Conservation (phyloP, 1,140 invertebrate species). For the roundworm (Caenorhabditis elegans) region DNA sequence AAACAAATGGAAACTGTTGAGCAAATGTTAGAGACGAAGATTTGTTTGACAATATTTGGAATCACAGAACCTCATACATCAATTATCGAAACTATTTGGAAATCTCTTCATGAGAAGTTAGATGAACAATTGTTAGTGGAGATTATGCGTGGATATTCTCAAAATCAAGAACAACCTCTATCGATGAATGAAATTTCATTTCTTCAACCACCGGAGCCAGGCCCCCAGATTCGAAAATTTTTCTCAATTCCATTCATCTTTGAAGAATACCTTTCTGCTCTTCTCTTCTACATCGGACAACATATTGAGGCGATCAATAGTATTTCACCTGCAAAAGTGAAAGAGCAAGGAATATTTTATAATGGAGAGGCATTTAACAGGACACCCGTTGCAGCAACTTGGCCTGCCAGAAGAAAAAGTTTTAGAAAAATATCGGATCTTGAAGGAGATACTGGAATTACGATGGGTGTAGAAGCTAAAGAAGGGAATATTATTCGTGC, state of each 20-base stretch:
- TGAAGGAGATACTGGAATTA: background rate
- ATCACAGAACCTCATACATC: background rate
- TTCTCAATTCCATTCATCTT: conserved; percentile 8
- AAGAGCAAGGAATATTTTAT: background rate
- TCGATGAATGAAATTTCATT: background rate
- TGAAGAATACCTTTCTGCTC: background rate
- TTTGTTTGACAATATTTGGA: background rate
- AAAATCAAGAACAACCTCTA: background rate
- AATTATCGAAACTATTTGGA: background rate
- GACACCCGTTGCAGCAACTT: background rate
- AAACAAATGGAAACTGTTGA: background rate
- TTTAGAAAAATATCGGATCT: background rate
- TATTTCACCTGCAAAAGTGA: background rate
- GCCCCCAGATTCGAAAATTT: background rate
- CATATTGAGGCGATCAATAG: background rate
- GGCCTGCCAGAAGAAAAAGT: background rate
- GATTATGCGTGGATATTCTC: background rate
- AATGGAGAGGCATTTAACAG: background rate
- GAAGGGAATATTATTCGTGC: background rate
- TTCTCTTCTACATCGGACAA: background rate
- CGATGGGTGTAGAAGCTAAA: background rate
- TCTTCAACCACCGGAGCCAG: background rate
- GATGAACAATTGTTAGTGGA: background rate
- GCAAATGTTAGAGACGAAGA: background rate
- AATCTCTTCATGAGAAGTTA: background rate